Conservation (phyloP, 2,113 vertebrate species). For the Sinocyclocheilus anophthalmus region DNA sequence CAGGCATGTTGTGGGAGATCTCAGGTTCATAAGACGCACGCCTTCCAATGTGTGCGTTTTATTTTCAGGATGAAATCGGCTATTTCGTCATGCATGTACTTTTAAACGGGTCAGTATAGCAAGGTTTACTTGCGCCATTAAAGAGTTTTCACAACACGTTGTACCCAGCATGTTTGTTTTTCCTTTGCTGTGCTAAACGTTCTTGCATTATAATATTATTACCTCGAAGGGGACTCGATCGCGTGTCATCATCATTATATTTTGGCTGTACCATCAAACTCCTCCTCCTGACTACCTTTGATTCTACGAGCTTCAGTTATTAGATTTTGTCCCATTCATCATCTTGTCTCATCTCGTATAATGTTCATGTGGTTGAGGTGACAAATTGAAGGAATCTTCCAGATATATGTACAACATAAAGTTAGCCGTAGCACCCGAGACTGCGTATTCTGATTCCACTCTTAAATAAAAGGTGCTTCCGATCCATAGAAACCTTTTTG, state of each 20-base stretch:
- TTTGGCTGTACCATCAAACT: neutral
- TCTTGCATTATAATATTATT: slow-evolving; percentile 43
- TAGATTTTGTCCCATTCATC: neutral
- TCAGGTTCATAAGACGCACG: neutral
- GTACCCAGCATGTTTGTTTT: slow-evolving; percentile 22
- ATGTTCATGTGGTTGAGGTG: neutral
- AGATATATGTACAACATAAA: slow-evolving; percentile 16
- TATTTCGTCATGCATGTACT: neutral
- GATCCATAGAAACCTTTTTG: too few relatives aligned
- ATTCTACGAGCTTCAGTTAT: neutral
- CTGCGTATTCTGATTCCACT: neutral
- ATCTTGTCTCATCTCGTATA: neutral
- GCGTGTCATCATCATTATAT: neutral
- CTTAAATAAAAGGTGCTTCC: too few relatives aligned
- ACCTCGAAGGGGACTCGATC: slow-evolving; percentile 41
- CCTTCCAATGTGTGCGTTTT: neutral
- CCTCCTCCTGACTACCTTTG: slow-evolving; percentile 3
- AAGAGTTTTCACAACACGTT: neutral
- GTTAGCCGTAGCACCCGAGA: neutral
- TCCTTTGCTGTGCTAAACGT: neutral
- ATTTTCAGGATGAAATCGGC: neutral
- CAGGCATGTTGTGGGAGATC: slow-evolving; percentile 4
- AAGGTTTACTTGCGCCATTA: neutral
- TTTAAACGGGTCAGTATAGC: neutral
- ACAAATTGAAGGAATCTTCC: slow-evolving; percentile 8